Base-by-base conservation (phyloP, 2,888 invertebrate genomes). In the Drosophila tripunctata region DNA sequence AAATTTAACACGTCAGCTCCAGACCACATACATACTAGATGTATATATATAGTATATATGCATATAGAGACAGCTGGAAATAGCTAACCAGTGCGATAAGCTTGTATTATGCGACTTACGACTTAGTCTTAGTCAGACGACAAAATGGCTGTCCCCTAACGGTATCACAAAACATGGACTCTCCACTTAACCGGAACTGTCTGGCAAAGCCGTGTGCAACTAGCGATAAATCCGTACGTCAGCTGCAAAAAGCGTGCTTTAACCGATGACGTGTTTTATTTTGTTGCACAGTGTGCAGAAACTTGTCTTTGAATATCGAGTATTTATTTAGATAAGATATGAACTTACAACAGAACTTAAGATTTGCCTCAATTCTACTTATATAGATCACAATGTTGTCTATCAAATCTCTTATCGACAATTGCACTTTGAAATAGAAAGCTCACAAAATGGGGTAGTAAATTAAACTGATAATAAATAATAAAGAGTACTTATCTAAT, bases 161-260 rank as follows among this genome's bases (percentile, higher is more conserved):
- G 4, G 40, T 8, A 24, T 36, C 17, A 27, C n/a, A 40, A 12
- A 33, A 24, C 10, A 57, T 61, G 69, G 60, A 61, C 48, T 41
- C 14, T 33, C 35, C 57, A 65, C 24, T 44, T 35, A 40, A 41
- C 51, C 74, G 75, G 57, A 70, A 72, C 54, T 21, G 35, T 21
- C 36, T 7, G 15, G 4, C 22, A 31, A 36, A 45, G 48, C 48
- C 79, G 80, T 81, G 80, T 75, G 80, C 84, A 81, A 40, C 15
- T 38, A 21, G 44, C 48, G 48, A 64, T 52, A 66, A 73, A 41
- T 44, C 38, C 15, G 8, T 2, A 30, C 21, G 22, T 24, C 30
- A 30, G 19, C 30, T 41, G 47, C 22, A 45, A 24, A 8, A 10
- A 21, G 12, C 40, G 45, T 22, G 22, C 30, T 24, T 15, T 5